Evolutionary conservation across 2,797 vertebrate species (phyloP).

Genomic region (Mormyrus proboscirostris): DNA sequence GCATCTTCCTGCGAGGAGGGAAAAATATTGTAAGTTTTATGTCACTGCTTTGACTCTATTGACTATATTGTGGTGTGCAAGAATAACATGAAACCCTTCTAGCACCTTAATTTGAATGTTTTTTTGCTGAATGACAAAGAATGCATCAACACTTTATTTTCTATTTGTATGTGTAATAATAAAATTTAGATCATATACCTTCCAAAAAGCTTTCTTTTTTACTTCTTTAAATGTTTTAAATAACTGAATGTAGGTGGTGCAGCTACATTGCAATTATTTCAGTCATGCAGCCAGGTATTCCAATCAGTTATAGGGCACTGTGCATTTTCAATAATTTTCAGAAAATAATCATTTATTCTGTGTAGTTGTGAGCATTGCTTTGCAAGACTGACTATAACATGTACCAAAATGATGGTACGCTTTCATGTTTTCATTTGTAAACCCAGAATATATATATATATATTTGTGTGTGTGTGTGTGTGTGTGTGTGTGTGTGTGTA

Average conservation of each 20-base stretch:
- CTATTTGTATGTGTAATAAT: neutral
- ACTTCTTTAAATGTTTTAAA: neutral
- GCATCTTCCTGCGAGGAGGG: slow-evolving; percentile 66
- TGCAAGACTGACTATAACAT: neutral
- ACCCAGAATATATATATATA: neutral
- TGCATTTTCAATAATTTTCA: neutral
- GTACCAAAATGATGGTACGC: neutral
- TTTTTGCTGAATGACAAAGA: neutral
- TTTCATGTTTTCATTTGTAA: neutral
- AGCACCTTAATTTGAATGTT: neutral
- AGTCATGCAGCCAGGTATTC: neutral
- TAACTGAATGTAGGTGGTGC: neutral
- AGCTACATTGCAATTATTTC: neutral
- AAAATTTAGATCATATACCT: neutral
- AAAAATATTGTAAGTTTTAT: slow-evolving; percentile 45
- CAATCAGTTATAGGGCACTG: neutral
- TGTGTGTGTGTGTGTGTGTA: neutral
- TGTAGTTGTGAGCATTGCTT: neutral
- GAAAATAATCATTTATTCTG: neutral
- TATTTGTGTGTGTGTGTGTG: too few relatives aligned
- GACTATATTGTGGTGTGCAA: neutral
- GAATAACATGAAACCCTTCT: neutral
- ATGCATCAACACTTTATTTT: neutral
- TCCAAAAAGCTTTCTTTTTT: neutral
- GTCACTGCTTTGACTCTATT: neutral